Base-by-base conservation (phyloP, 2,113 vertebrate species). In the Cranoglanis bouderius region DNA sequence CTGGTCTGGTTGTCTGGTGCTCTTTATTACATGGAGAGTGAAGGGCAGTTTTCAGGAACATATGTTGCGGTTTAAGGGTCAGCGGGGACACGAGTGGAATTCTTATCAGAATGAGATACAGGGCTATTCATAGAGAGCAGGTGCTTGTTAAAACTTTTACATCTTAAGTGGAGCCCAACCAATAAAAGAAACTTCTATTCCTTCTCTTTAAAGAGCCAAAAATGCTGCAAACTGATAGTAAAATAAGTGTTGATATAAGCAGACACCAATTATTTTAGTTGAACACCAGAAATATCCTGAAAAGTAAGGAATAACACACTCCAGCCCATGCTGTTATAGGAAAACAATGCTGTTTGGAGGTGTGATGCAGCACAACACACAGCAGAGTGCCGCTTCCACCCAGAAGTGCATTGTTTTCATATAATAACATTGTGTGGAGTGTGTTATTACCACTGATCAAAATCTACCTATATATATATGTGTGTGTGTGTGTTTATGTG, bases 101-200 rank as follows among this genome's bases (percentile, higher is more conserved):
- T 88, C 43, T 63, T 81, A 84, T 85, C 38, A 40, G 6, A 26
- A 82, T 55, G n/a, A 85, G 83, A 88, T 85, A 88, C 49, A 49
- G 32, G 26, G 9, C 40, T 88, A 9, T 85, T 87, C 63, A 81
- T 49, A 87, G 55, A 63, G 40, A 83, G 49, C 51, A 77, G 55
- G 82, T 35, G 29, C 61, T 26, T 40, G 40, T 72, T 19, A 19
- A 81, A 49, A 19, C n/a, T 32, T 53, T 51, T 32, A n/a, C 29
- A 53, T 18, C 16, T 80, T 19, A 32, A 19, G 29, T 32, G 29
- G 38, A 61, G 55, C 38, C 35, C 21, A 29, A 43, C 53, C 35
- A 26, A 40, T 35, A 24, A 59, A 12, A 24, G 46, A 80, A 57
- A 13, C 9, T 2, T 57, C n/a, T n/a, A 35, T 10, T 81, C 7